These are phyloP conservation scores for Pseudomugil tenellus DNA, from an alignment of 2,797 vertebrate genomes.

Conservation along the genomic window DNA sequence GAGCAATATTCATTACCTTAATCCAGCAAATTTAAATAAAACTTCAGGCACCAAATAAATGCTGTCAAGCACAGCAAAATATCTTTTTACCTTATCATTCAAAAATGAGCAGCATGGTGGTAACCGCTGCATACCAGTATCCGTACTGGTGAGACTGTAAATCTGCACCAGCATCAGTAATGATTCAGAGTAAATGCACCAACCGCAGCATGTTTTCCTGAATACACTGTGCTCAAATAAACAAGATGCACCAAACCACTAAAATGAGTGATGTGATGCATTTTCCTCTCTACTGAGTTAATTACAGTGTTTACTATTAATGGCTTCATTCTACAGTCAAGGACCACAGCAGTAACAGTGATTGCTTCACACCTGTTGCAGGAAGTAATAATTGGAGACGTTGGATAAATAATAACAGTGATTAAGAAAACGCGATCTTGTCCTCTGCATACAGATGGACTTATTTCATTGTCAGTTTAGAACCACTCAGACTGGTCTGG, in stretches of 20 bases:
- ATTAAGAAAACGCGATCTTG: slow-evolving; percentile 33
- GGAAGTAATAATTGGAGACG: slow-evolving; percentile 32
- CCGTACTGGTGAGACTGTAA: too few relatives aligned
- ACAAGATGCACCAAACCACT: neutral
- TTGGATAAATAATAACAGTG: slow-evolving; percentile 42
- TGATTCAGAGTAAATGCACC: neutral
- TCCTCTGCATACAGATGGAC: slow-evolving; percentile 7
- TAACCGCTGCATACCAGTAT: too few relatives aligned
- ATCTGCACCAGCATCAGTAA: neutral
- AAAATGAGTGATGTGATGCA: neutral
- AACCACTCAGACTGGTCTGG: neutral
- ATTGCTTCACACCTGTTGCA: slow-evolving; percentile 45
- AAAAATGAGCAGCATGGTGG: neutral
- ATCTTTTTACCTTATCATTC: neutral
- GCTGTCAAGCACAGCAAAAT: neutral
- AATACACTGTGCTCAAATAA: neutral
- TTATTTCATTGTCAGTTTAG: neutral
- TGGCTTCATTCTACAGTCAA: slow-evolving; percentile 29
- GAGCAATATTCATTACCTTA: neutral
- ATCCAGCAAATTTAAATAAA: neutral
- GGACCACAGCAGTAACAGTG: slow-evolving; percentile 21
- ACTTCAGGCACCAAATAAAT: neutral
- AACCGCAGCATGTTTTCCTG: neutral
- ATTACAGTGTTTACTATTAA: slow-evolving; percentile 49
- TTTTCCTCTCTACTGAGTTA: slow-evolving; percentile 22